A percentile compares a stretch with the other conserved stretches of the same genome.
phyloP scores from a whole-genome alignment of 2,113 vertebrate genomes.

The Typhlomys cinereus region DNA sequence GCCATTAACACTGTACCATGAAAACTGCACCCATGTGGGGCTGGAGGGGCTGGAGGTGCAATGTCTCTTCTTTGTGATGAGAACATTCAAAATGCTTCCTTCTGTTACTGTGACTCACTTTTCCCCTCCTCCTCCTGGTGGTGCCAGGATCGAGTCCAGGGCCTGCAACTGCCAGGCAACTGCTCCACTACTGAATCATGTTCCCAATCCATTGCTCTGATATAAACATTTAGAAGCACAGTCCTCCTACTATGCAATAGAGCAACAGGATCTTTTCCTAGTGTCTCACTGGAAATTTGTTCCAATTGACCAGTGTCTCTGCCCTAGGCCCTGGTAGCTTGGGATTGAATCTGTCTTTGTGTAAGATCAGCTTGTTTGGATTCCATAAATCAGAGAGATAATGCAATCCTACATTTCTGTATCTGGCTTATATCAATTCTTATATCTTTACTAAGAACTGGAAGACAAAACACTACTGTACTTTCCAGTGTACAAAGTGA shows the following conservation, averaged over 20 bases:
- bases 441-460: not conserved
- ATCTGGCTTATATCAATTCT: not conserved
- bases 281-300: not conserved
- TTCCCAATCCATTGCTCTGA: not conserved
- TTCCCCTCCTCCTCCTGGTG: too few relatives aligned
- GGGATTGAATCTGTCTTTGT: not conserved
- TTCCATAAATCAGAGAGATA: not conserved
- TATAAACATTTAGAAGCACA: not conserved
- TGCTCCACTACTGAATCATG: not conserved
- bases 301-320: not conserved
- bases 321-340: not conserved
- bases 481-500: not conserved
- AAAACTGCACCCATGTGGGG: not conserved
- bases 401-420: not conserved
- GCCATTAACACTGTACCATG: conserved; percentile 9
- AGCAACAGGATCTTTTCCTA: not conserved
- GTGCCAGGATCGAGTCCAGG: not conserved
- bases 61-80: not conserved
- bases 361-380: not conserved
- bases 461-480: not conserved
- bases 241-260: not conserved
- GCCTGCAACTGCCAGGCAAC: not conserved
- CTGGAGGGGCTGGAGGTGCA: too few relatives aligned
- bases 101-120: not conserved
- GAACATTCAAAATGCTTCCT: not conserved